A percentile compares a stretch with the other conserved stretches of the same genome.
Conservation (phyloP, 2,888 invertebrate species). For the Chalcosyrphus nemorum region DNA sequence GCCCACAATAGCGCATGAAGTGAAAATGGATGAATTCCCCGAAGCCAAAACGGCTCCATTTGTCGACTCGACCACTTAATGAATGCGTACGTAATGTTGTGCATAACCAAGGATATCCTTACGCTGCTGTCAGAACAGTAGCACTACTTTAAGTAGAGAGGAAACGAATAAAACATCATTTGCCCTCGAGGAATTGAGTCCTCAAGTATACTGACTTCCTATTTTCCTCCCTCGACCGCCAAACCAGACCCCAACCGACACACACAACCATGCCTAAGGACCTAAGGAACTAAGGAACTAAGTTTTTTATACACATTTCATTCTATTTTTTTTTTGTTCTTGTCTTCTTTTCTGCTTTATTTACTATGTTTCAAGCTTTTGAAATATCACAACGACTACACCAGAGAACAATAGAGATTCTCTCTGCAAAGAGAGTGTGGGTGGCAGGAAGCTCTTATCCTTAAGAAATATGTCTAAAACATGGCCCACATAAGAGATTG, state of each 20-base stretch:
- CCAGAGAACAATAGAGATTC: slow-evolving; percentile 36
- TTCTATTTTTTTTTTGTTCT: background rate
- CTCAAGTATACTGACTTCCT: slow-evolving; percentile 34
- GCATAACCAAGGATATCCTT: slow-evolving; percentile 3
- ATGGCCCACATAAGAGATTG: slow-evolving; percentile 13
- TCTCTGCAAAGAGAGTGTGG: background rate
- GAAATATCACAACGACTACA: slow-evolving; percentile 27
- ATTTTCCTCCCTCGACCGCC: background rate
- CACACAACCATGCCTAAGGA: too few species aligned
- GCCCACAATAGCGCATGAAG: background rate
- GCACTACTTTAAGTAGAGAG: slow-evolving; percentile 1
- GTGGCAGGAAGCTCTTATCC: slow-evolving; percentile 20
- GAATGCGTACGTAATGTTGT: slow-evolving; percentile 36
- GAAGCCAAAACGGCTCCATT: slow-evolving; percentile 9
- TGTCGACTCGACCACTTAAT: slow-evolving; percentile 43
- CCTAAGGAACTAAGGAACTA: background rate
- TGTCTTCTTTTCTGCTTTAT: background rate
- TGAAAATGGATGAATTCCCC: slow-evolving; percentile 28
- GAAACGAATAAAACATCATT: slow-evolving; percentile 53
- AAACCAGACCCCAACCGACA: background rate
- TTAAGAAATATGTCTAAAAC: slow-evolving; percentile 35
- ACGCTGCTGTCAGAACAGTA: background rate
- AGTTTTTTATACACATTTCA: too few species aligned
- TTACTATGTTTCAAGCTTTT: slow-evolving; percentile 29
- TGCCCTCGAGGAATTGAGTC: slow-evolving; percentile 60